Percentiles rank a stretch among this genome's conserved stretches.
phyloP scores from a whole-genome alignment of 2,797 vertebrate species.

The Acipenser transmontanus region DNA sequence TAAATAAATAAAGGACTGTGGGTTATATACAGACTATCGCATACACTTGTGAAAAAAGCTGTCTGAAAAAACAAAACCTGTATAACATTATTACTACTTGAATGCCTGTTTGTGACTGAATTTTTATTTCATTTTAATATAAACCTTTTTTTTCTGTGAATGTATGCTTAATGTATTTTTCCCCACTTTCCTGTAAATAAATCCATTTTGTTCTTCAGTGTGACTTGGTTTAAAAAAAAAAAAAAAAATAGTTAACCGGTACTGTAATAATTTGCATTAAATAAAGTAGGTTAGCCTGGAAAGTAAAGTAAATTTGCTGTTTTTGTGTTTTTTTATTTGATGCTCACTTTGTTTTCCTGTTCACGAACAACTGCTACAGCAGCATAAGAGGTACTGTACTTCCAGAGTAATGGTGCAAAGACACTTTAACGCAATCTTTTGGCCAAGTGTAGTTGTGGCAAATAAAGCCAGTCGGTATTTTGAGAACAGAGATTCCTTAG shows the following conservation, averaged over 20 bases:
- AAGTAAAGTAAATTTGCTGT: slow-evolving; percentile 59
- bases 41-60: slow-evolving; percentile 70
- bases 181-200: slow-evolving; percentile 88
- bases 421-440: no score
- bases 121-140: slow-evolving; percentile 77
- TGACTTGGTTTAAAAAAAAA: slow-evolving; percentile 47
- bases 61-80: slow-evolving; percentile 75
- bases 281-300: slow-evolving; percentile 99
- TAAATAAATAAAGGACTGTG: slow-evolving; percentile 62
- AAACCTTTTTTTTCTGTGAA: slow-evolving; percentile 84
- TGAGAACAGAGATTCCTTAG: no score
- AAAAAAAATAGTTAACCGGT: slow-evolving; percentile 95
- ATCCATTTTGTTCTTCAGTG: slow-evolving; percentile 89
- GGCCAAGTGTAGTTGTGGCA: no score
- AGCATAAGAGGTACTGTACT: no score
- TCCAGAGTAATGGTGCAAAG: no score
- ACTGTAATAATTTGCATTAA: slow-evolving; percentile 99
- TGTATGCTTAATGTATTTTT: slow-evolving; percentile 88
- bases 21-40: slow-evolving; percentile 71
- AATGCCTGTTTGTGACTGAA: slow-evolving; percentile 98
- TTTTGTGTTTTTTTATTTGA: not conserved
- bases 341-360: no score
- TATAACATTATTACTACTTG: slow-evolving; percentile 99
- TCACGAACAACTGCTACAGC: no score
- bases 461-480: no score